These are phyloP conservation scores for Harpegnathos saltator DNA, from an alignment of 1,140 invertebrate genomes.

Conservation along the genomic window DNA sequence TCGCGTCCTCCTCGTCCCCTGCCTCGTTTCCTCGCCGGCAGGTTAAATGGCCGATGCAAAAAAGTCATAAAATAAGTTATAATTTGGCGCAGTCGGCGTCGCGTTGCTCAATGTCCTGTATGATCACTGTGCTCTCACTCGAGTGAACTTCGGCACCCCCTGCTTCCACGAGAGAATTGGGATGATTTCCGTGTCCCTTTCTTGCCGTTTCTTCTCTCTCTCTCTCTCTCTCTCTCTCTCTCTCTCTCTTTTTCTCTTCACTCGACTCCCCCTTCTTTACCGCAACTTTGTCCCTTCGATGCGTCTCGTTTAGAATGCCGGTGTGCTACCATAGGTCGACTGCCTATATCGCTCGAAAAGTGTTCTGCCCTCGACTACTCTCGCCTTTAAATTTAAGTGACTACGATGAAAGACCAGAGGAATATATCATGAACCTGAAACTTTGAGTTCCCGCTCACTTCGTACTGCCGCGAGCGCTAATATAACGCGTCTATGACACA, in stretches of 20 bases:
- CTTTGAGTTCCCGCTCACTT: background rate
- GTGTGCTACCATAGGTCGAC: constrained; percentile 32
- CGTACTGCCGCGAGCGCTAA: background rate
- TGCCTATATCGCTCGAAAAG: constrained; percentile 24
- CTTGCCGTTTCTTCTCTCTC: background rate
- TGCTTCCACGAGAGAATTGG: constrained; percentile 64
- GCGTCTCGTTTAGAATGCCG: constrained; percentile 47
- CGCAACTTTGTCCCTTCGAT: constrained; percentile 19
- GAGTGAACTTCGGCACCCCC: constrained; percentile 80
- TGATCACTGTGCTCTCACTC: constrained; percentile 85
- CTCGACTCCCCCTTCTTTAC: constrained; percentile 5
- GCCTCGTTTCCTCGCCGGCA: constrained; percentile 59
- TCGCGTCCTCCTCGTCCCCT: constrained; percentile 63
- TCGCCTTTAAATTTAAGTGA: constrained; percentile 52
- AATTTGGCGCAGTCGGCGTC: constrained; percentile 85
- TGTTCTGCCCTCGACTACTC: constrained; percentile 32
- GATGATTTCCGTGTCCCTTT: constrained; percentile 52
- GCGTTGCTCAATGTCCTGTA: constrained; percentile 85
- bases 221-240: no score
- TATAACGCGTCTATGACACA: constrained; percentile 6
- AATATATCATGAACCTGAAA: constrained; percentile 61
- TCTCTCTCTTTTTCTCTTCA: background rate
- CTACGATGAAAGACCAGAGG: constrained; percentile 65
- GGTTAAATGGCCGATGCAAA: constrained; percentile 86
- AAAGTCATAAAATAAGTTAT: constrained; percentile 87